Evolutionary conservation across 2,113 vertebrate species (phyloP).

Genomic region (Pyrgilauda ruficollis): DNA sequence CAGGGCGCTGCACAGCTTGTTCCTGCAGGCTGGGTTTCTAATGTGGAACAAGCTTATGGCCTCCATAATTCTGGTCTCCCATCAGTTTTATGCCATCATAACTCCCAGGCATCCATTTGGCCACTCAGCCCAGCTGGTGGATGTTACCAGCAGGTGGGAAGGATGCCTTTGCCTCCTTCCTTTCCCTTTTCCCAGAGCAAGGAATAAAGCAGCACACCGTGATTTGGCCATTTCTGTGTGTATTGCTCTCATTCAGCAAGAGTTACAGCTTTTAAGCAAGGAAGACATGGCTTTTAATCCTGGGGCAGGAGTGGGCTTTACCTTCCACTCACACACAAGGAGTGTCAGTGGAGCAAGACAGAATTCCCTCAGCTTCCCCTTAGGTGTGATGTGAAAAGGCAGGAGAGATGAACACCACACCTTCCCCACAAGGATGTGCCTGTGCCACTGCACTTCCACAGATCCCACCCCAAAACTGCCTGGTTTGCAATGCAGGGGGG

Average conservation of each 20-base stretch:
- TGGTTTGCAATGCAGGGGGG: not conserved
- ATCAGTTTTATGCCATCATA: not conserved
- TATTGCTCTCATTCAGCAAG: not conserved
- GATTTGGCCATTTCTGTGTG: not conserved
- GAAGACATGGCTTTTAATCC: not conserved
- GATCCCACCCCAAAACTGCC: not conserved
- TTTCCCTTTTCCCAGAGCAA: not conserved
- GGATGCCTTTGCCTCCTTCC: not conserved
- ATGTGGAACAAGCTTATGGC: not conserved
- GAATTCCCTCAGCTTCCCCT: not conserved
- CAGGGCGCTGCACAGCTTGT: not conserved
- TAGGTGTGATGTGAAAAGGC: not conserved
- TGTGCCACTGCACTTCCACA: not conserved
- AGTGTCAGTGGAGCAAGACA: not conserved
- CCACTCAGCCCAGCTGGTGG: not conserved
- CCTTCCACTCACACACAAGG: not conserved
- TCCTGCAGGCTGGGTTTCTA: not conserved
- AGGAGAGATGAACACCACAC: not conserved
- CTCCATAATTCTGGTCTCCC: not conserved
- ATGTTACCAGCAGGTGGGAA: not conserved
- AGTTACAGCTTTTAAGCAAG: accelerated
- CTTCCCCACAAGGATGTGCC: not conserved
- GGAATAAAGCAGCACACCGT: not conserved
- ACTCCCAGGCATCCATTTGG: not conserved
- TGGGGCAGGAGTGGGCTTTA: not conserved